phyloP scores from a whole-genome alignment of 2,113 vertebrate species.

The Mobula hypostoma region DNA sequence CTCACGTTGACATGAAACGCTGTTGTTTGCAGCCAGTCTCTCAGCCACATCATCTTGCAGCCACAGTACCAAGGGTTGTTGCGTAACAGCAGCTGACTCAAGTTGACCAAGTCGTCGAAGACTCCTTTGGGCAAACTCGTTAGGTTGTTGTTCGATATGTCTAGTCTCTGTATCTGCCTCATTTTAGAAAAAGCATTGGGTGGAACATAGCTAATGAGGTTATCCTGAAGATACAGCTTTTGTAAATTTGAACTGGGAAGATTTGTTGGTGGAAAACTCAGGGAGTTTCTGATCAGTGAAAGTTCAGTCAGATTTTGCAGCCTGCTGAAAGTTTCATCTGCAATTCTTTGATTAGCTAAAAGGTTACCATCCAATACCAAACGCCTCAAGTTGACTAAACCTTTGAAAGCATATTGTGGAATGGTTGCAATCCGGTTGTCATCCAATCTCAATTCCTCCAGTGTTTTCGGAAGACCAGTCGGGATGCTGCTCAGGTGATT shows the following conservation, averaged over 20 bases:
- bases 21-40: constrained; percentile 77
- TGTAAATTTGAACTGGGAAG: constrained; percentile 73
- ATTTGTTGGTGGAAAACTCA: constrained; percentile 78
- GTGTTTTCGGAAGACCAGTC: constrained; percentile 72
- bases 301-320: constrained; percentile 83
- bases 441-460: constrained; percentile 85
- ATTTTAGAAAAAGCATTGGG: constrained; percentile 73
- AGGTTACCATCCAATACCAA: constrained; percentile 89
- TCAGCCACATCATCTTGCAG: constrained; percentile 81
- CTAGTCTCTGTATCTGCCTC: constrained; percentile 70
- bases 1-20: constrained; percentile 74
- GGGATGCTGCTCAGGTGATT: constrained; percentile 93
- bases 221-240: constrained; percentile 81
- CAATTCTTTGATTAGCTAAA: constrained; percentile 86
- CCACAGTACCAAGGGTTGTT: constrained; percentile 96
- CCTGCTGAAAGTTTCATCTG: constrained; percentile 86
- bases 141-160: constrained; percentile 88
- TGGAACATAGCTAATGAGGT: constrained; percentile 81
- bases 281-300: constrained; percentile 80
- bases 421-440: constrained; percentile 94
- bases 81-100: constrained; percentile 74
- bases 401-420: constrained; percentile 82
- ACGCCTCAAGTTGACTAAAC: constrained; percentile 71
- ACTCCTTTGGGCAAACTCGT: constrained; percentile 79
- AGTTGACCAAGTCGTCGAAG: constrained; percentile 76